Percentiles rank a stretch among this genome's conserved stretches.
Conservation (phyloP, 92 coral and sea anemone species). For the Bergia sp. region DNA sequence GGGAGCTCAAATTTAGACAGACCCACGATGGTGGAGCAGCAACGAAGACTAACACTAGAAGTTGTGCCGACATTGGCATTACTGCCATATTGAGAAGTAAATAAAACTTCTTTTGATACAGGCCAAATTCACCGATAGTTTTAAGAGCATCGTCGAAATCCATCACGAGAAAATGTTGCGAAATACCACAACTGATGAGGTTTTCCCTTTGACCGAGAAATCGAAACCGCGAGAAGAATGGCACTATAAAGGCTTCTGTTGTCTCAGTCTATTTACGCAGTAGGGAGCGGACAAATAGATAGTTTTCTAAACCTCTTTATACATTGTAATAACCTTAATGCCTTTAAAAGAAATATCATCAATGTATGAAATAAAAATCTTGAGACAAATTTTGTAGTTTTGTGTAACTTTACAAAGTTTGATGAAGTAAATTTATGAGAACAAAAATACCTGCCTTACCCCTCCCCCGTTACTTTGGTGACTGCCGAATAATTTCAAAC, state of each 20-base stretch:
- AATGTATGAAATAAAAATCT: not conserved
- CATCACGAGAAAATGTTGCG: constrained; percentile 48
- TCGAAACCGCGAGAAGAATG: not conserved
- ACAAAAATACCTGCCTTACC: constrained; percentile 7
- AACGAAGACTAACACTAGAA: constrained; percentile 74
- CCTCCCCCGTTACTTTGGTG: not conserved
- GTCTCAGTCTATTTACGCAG: not conserved
- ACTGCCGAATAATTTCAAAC: too few species aligned
- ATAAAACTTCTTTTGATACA: constrained; percentile 71
- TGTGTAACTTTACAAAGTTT: not conserved
- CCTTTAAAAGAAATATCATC: too few species aligned
- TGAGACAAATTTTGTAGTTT: not conserved
- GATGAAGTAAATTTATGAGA: not conserved
- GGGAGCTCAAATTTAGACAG: constrained; percentile 55
- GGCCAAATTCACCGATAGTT: constrained; percentile 86
- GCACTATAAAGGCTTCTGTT: constrained; percentile 10
- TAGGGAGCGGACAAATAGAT: not conserved
- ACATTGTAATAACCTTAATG: not conserved
- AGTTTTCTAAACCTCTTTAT: not conserved
- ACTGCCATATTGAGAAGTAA: constrained; percentile 63
- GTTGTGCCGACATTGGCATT: constrained; percentile 66
- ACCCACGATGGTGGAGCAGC: constrained; percentile 91
- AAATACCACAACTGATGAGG: not conserved
- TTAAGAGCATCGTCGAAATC: constrained; percentile 74
- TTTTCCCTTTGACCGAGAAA: not conserved